phyloP scores from a whole-genome alignment of 1,140 invertebrate species.

The Drosophila ambigua region DNA sequence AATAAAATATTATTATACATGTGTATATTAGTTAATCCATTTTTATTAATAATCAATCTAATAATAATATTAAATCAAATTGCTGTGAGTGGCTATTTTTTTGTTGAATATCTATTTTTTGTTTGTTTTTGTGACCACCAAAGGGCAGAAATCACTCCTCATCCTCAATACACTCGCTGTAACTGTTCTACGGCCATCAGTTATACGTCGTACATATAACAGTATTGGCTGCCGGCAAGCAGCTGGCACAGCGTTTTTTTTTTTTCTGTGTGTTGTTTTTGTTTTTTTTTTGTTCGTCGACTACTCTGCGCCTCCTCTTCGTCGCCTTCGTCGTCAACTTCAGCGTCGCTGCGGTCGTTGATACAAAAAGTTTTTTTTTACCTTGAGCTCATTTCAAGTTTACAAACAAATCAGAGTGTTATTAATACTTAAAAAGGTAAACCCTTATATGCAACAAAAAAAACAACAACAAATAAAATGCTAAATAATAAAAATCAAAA shows the following conservation, averaged over 20 bases:
- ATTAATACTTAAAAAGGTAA: slow-evolving; percentile 24
- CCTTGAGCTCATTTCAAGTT: slow-evolving; percentile 79
- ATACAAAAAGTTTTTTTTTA: slow-evolving; percentile 62
- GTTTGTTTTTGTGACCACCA: slow-evolving; percentile 9
- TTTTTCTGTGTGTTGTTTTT: slow-evolving; percentile 7
- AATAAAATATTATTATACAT: no score
- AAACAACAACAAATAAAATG: slow-evolving; percentile 12
- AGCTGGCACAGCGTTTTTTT: slow-evolving; percentile 1
- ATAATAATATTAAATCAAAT: not conserved
- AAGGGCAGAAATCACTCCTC: no score
- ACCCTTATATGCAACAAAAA: slow-evolving; percentile 31
- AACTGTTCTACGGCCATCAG: not conserved
- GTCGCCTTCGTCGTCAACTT: slow-evolving; percentile 16
- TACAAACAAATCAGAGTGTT: slow-evolving; percentile 37
- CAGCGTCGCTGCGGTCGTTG: slow-evolving; percentile 51
- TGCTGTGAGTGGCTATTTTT: not conserved
- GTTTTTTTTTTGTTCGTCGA: not conserved
- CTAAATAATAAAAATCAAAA: slow-evolving; percentile 19
- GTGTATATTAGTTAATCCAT: no score
- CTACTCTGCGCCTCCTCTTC: not conserved
- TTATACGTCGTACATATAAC: not conserved
- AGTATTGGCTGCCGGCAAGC: not conserved
- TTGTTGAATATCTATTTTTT: slow-evolving; percentile 5
- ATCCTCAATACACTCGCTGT: no score
- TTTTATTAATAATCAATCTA: no score